A percentile compares a stretch with the other conserved stretches of the same genome.
Conservation (phyloP, 1,140 invertebrate genomes). For the Charaxes varanes region DNA sequence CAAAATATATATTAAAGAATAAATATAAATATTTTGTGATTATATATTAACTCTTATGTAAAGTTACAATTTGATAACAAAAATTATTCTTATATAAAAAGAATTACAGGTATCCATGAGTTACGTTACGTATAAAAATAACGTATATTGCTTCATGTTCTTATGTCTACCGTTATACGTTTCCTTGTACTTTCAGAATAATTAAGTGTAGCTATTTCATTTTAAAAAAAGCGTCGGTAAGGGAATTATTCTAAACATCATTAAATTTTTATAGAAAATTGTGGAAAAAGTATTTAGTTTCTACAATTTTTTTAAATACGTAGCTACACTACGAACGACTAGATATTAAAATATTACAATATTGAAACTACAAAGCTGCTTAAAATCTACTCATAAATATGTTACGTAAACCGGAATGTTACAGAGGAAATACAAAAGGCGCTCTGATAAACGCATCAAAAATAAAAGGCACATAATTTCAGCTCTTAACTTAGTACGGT, state of each 20-base stretch:
- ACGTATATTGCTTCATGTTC: no score
- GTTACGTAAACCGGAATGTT: slow-evolving; percentile 17
- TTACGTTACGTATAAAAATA: neutral
- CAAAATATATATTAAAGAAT: no score
- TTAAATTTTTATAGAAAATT: slow-evolving; percentile 2
- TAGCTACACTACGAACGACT: slow-evolving; percentile 22
- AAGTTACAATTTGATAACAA: no score
- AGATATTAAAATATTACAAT: slow-evolving; percentile 18
- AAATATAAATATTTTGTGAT: no score
- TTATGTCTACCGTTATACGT: no score
- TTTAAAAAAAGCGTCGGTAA: neutral
- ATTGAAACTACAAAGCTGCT: slow-evolving; percentile 6
- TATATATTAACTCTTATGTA: no score
- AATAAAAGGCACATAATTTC: slow-evolving; percentile 5
- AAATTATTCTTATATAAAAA: no score
- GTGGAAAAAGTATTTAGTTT: neutral
- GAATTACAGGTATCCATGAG: neutral
- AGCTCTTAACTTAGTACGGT: neutral
- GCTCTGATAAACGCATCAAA: slow-evolving; percentile 2
- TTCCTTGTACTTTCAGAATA: neutral
- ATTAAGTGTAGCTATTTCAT: neutral
- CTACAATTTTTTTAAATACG: slow-evolving; percentile 1
- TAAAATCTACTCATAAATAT: slow-evolving; percentile 10
- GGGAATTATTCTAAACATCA: neutral
- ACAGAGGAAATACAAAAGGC: slow-evolving; percentile 1